Evolutionary conservation across 2,888 invertebrate species (phyloP), one percentile per base, ranked within the genome.

Genomic region (Antheraea yamamai): DNA sequence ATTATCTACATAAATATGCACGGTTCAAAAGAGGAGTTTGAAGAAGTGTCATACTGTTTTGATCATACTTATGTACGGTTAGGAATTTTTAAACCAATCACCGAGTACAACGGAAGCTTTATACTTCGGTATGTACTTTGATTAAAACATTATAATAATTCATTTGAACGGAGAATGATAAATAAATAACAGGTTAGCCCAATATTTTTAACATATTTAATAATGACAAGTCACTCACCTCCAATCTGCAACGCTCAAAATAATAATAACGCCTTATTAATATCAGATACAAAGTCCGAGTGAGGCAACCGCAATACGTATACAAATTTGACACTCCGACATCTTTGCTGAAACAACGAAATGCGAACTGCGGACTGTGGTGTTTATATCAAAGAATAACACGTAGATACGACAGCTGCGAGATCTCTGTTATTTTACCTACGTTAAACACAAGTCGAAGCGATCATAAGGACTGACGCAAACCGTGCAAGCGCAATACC

Each of bases 301-400:
- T 87, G 83, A 77, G 73, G 66, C 70, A 70, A 75, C 52, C 71
- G 64, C 70, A 66, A 75, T 52, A 68, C 47, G 74, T 74, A 61
- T 75, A 76, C 74, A 81, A 80, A 81, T 84, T 83, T 75, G 84
- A 87, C 76, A 81, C 86, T 81, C 55, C 55, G 79, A 81, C 81
- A 87, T 86, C 86, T 87, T 81, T 83, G 92, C 91, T 90, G 89
- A 90, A 39, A 30, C 2, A 30, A 72, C 81, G 88, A 85, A 91
- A 91, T 86, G 76, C 47, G 86, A 90, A 81, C 76, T 79, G 55
- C 39, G 75, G 82, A 79, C 12, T 30, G 26, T 18, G 70, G 79
- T 74, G 78, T 68, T 55, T 66, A 39, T 35, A 26, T 72, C 74
- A 75, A 75, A 51, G 74, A 75, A 51, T 72, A 75, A 4, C 12